Base-by-base conservation (phyloP, 2,888 invertebrate species). In the Meloe dianella region DNA sequence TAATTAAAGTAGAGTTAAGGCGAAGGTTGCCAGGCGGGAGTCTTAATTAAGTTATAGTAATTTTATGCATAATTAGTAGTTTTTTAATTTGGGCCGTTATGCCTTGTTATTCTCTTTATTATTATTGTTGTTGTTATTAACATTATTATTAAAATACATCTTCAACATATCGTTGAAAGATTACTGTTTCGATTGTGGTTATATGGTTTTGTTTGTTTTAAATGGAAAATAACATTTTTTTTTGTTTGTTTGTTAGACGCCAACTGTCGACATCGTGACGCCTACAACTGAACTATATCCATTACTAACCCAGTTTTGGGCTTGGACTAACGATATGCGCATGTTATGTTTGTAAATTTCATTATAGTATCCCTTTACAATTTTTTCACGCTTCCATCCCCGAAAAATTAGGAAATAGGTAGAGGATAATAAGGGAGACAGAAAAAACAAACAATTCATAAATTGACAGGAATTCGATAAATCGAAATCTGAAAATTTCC, bases 221-320 rank as follows among this genome's bases (percentile, higher is more conserved):
- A n/a, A n/a, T n/a, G n/a, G n/a, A n/a, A n/a, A 22, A 51, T 51
- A 30, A 29, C 29, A 32, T 57, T 9, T 17, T 29, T 9, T 10
- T 57, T 38, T 54, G 24, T 14, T 38, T 56, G 32, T 17, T 38
- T 17, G n/a, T 63, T 30, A 63, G 60, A 63, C 57, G 63, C 63
- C 57, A 63, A 62, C 12, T n/a, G 35, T 20, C 24, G 62, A 56
- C 60, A 30, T 60, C 60, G 27, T 32, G 41, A 41, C 63, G 58
- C 56, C 38, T 59, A 29, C 60, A 38, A 60, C 60, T 56, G 24
- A 56, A 63, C 63, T 51, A 66, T 41, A 38, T 63, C 35, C 58
- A 58, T 62, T 60, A 61, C 63, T 60, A 56, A 29, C 61, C 56
- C 65, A 22, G 30, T 57, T 66, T 66, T 56, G 22, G 27, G 29